Evolutionary conservation across 2,888 invertebrate genomes (phyloP).

Genomic region (Alitta virens): DNA sequence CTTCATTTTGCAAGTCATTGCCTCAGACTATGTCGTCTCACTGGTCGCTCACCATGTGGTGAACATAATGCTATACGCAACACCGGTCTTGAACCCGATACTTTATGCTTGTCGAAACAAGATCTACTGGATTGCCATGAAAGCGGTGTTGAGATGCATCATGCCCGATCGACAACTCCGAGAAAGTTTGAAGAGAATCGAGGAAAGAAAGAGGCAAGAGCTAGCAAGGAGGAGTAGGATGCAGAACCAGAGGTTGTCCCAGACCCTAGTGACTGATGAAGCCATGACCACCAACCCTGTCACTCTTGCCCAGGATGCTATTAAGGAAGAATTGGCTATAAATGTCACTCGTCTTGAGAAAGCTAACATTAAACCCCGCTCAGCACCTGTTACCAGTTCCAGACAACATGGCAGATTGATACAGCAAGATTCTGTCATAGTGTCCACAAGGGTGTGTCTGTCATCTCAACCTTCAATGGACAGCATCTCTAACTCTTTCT

Average conservation of each 20-base stretch:
- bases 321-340: too few species aligned
- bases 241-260: too few species aligned
- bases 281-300: neutral
- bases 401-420: too few species aligned
- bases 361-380: too few species aligned
- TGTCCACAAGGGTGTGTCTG: too few species aligned
- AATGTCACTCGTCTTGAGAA: too few species aligned
- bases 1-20: neutral
- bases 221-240: too few species aligned
- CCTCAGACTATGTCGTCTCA: neutral
- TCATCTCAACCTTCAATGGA: too few species aligned
- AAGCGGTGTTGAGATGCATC: neutral
- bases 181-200: neutral
- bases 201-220: neutral
- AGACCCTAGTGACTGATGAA: neutral
- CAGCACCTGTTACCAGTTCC: too few species aligned
- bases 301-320: neutral
- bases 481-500: too few species aligned
- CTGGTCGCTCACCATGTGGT: neutral
- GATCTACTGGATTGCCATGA: constrained; percentile 1
- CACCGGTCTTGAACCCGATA: neutral
- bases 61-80: neutral
- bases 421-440: too few species aligned
- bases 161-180: neutral
- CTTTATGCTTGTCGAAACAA: neutral